Evolutionary conservation across 2,113 vertebrate species (phyloP).

Genomic region (Myrmecobius fasciatus): DNA sequence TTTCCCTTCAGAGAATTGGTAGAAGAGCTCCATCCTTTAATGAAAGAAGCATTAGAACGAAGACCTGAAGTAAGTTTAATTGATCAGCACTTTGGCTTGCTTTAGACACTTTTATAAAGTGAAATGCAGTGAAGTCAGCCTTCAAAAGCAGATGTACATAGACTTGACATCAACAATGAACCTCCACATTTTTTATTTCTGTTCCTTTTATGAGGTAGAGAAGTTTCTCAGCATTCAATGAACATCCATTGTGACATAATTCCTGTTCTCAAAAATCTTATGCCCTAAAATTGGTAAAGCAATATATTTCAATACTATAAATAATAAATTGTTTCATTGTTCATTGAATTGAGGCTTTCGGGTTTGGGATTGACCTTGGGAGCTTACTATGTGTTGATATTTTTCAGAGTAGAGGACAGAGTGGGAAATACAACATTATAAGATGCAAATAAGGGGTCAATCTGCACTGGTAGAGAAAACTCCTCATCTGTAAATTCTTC

Average conservation of each 20-base stretch:
- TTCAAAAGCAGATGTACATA: background rate
- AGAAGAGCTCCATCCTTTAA: conserved; percentile 97
- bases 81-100: conserved; percentile 39
- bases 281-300: conserved; percentile 28
- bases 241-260: background rate
- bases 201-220: background rate
- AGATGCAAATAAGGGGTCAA: background rate
- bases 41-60: conserved; percentile 98
- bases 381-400: background rate
- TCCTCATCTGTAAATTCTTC: background rate
- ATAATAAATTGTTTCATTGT: conserved; percentile 13
- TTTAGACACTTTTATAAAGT: conserved; percentile 29
- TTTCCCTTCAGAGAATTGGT: conserved; percentile 91
- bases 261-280: conserved; percentile 36
- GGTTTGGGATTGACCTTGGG: background rate
- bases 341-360: conserved; percentile 20
- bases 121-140: background rate
- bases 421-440: background rate
- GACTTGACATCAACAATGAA: conserved; percentile 18
- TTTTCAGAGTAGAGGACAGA: background rate
- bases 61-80: conserved; percentile 92
- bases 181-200: conserved; percentile 18
- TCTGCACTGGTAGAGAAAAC: background rate
- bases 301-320: background rate
- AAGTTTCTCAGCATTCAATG: conserved; percentile 25